A percentile compares a stretch with the other conserved stretches of the same genome.
phyloP scores from a whole-genome alignment of 2,797 vertebrate species.

The Buphagus erythrorhynchus region DNA sequence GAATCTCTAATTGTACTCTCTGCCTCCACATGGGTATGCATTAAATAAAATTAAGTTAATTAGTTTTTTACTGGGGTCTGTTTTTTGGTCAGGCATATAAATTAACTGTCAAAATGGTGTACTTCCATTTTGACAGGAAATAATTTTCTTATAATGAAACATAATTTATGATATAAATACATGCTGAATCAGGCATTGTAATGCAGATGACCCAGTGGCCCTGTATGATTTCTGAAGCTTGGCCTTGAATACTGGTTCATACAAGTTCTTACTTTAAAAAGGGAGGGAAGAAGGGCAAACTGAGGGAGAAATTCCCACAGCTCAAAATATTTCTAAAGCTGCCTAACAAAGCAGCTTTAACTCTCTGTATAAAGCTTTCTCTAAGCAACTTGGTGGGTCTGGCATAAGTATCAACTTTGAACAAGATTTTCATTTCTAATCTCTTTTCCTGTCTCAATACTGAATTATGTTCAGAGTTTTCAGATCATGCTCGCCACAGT shows the following conservation, averaged over 20 bases:
- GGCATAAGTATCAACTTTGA: constrained; percentile 48
- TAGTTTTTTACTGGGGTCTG: neutral
- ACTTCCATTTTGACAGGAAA: constrained; percentile 33
- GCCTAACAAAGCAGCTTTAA: constrained; percentile 57
- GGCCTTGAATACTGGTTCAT: constrained; percentile 12
- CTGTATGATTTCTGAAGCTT: constrained; percentile 19
- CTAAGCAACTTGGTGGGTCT: constrained; percentile 63
- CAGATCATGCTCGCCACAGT: constrained; percentile 14
- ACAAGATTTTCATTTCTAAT: constrained; percentile 59
- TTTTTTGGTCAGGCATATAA: neutral
- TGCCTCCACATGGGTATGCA: neutral
- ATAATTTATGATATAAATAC: constrained; percentile 6
- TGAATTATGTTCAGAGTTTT: constrained; percentile 25
- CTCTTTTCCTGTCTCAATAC: constrained; percentile 48
- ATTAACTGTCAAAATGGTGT: neutral
- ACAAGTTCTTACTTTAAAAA: neutral
- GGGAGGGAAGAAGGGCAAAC: neutral
- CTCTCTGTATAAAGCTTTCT: constrained; percentile 46
- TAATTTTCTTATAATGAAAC: neutral
- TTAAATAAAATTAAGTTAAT: constrained; percentile 21
- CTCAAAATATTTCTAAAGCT: constrained; percentile 51
- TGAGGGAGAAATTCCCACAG: constrained; percentile 39
- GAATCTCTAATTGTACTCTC: neutral
- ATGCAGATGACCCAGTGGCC: constrained; percentile 15
- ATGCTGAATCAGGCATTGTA: constrained; percentile 36